Conservation (phyloP, 2,888 invertebrate species). For the Polymixis flavicincta region DNA sequence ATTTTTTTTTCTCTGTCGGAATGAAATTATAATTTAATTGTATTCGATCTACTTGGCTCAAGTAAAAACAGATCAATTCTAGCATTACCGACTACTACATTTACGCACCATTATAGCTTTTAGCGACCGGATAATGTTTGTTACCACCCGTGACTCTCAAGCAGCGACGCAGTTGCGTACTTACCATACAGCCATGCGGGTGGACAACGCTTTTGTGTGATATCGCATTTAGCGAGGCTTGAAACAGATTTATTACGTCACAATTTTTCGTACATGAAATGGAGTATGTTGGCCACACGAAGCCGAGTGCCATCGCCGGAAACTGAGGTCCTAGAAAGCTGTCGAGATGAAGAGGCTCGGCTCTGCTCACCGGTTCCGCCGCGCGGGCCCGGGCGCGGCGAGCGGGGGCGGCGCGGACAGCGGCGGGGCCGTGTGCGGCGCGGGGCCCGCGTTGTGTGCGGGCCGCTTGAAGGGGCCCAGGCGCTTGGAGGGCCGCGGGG, state of each 20-base stretch:
- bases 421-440: conserved; percentile 64
- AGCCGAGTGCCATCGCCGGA: conserved; percentile 11
- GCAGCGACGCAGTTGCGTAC: conserved; percentile 25
- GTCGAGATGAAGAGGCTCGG: conserved; percentile 18
- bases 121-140: conserved; percentile 37
- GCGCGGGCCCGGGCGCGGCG: conserved; percentile 70
- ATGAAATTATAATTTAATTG: conserved; percentile 32
- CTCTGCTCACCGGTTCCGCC: conserved; percentile 81
- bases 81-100: conserved; percentile 34
- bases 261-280: conserved; percentile 3
- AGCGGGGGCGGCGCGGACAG: conserved; percentile 68
- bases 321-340: conserved; percentile 42
- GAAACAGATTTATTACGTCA: background rate
- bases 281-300: conserved; percentile 18
- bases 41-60: conserved; percentile 39
- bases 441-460: conserved; percentile 57
- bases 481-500: conserved; percentile 93
- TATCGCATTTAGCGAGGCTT: background rate
- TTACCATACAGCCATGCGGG: conserved; percentile 16
- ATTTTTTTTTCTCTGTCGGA: conserved; percentile 22
- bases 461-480: conserved; percentile 92
- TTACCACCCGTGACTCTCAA: conserved; percentile 7
- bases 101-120: conserved; percentile 53
- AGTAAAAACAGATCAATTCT: conserved; percentile 44
- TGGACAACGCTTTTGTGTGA: conserved; percentile 5